Percentiles rank a stretch among this genome's conserved stretches.
Evolutionary conservation across 1,140 invertebrate genomes (phyloP).

Genomic region (Microplitis mediator): DNA sequence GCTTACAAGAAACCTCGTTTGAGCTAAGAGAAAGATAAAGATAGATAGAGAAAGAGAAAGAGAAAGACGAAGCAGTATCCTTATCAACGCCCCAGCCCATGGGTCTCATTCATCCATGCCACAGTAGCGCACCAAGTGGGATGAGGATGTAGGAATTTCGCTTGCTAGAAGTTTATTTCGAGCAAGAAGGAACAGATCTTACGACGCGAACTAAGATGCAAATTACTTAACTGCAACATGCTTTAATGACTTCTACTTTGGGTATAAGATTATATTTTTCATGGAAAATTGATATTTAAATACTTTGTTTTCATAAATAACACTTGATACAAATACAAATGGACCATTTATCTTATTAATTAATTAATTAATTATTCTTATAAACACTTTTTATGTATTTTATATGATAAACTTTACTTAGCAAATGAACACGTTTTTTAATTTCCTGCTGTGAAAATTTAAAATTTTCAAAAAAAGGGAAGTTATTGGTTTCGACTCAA

Average conservation of each 20-base stretch:
- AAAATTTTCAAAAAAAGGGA: too few species aligned
- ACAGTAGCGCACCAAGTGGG: not conserved
- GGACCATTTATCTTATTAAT: too few species aligned
- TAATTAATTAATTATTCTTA: too few species aligned
- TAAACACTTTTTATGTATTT: too few species aligned
- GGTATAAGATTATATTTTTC: not conserved
- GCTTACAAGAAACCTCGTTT: constrained; percentile 45
- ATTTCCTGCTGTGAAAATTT: too few species aligned
- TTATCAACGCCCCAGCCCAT: constrained; percentile 32
- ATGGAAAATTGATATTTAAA: too few species aligned
- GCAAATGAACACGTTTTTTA: too few species aligned
- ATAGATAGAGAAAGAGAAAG: constrained; percentile 32
- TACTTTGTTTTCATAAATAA: too few species aligned
- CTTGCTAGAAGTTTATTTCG: constrained; percentile 15
- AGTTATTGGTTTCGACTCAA: too few species aligned
- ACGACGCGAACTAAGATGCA: not conserved
- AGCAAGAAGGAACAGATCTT: constrained; percentile 10
- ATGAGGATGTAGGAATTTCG: constrained; percentile 7
- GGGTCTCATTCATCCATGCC: constrained; percentile 19
- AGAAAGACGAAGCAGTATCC: constrained; percentile 36
- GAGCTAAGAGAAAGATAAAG: constrained; percentile 27
- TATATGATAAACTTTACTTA: too few species aligned
- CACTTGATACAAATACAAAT: too few species aligned
- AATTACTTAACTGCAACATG: not conserved
- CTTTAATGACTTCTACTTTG: not conserved